Percentiles rank a stretch among this genome's conserved stretches.
Conservation (phyloP, 2,888 invertebrate species). For the Himalopsyche anomala region DNA sequence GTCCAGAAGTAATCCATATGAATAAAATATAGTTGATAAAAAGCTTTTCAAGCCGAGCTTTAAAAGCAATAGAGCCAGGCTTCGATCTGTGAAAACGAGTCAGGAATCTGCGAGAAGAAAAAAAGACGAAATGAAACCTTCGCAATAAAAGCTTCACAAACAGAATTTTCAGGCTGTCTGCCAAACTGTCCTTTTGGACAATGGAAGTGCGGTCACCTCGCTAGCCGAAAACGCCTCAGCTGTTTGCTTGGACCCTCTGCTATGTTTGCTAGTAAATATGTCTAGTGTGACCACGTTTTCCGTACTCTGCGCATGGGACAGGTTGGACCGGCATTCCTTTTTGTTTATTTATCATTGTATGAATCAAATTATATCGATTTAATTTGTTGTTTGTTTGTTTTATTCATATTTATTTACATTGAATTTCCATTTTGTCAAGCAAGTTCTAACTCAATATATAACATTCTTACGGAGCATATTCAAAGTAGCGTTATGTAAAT, state of each 20-base stretch:
- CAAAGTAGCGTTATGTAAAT: no score
- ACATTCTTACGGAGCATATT: no score
- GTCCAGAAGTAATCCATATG: no score
- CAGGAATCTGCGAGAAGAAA: not conserved
- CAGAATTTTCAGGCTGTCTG: constrained; percentile 53
- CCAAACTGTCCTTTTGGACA: constrained; percentile 49
- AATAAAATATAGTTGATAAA: no score
- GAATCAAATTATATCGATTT: no score
- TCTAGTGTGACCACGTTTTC: constrained; percentile 51
- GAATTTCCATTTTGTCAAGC: no score
- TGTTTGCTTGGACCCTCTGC: constrained; percentile 53
- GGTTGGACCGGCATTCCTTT: no score
- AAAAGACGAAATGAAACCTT: constrained; percentile 46
- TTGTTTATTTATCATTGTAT: no score
- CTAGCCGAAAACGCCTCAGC: constrained; percentile 50
- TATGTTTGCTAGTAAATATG: constrained; percentile 56
- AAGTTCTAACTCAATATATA: no score
- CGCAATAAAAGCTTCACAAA: constrained; percentile 58
- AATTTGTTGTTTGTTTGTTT: no score
- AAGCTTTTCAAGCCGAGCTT: not conserved
- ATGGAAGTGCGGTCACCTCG: constrained; percentile 50
- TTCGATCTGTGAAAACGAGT: constrained; percentile 4
- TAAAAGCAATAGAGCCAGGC: not conserved
- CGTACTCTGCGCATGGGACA: not conserved
- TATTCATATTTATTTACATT: no score